Percentiles rank a stretch among this genome's conserved stretches.
phyloP scores from a whole-genome alignment of 2,888 invertebrate species.

The Sycophila texana region DNA sequence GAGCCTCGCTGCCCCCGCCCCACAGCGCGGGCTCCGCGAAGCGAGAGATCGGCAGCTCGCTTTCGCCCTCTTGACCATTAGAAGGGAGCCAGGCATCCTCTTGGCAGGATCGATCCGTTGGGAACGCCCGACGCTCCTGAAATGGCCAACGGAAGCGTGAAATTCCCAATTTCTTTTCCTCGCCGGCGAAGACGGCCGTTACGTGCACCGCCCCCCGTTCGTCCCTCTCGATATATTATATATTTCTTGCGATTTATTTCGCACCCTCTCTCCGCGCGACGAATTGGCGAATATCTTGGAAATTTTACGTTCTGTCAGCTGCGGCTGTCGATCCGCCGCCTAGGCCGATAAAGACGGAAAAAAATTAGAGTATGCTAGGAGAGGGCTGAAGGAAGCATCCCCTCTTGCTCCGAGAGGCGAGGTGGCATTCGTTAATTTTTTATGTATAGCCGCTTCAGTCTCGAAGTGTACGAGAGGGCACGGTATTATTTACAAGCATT shows the following conservation, averaged over 20 bases:
- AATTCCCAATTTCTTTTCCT: conserved; percentile 73
- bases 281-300: conserved; percentile 49
- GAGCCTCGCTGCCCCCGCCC: background rate
- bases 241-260: conserved; percentile 53
- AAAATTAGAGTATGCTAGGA: background rate
- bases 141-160: conserved; percentile 73
- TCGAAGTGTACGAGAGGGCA: background rate
- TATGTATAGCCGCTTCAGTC: no score
- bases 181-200: conserved; percentile 38
- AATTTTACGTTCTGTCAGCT: conserved; percentile 51
- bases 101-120: conserved; percentile 48
- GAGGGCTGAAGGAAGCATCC: background rate
- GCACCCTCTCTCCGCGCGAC: conserved; percentile 30
- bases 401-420: background rate
- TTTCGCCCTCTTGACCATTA: conserved; percentile 61
- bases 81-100: conserved; percentile 46
- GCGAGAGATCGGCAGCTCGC: conserved; percentile 18
- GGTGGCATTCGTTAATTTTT: background rate
- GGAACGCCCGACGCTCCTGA: conserved; percentile 58
- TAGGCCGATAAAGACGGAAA: conserved; percentile 20
- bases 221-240: conserved; percentile 26
- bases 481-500: no score
- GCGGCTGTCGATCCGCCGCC: background rate
- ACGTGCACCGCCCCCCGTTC: background rate
- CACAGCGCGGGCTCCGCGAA: background rate